Evolutionary conservation across 2,797 vertebrate species (phyloP), one percentile per base, ranked within the genome.

Genomic region (Neosilurus hyrtlii): DNA sequence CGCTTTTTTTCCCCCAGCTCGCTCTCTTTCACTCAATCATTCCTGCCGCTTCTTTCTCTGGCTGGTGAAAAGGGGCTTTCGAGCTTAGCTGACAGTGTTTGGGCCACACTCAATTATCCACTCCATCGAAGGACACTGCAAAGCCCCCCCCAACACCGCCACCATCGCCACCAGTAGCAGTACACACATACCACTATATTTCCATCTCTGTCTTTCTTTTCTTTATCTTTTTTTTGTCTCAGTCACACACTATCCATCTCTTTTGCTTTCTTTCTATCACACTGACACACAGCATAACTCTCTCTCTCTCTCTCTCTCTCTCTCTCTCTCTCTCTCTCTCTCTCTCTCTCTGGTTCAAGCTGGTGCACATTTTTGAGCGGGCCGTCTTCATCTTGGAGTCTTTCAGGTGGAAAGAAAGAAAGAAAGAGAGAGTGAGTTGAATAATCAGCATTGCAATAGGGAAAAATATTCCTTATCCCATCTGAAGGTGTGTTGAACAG

Each of bases 101-200:
- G 92, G 93, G 92, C 90, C 82, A 75, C 90, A 94, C 93, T 94
- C 94, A 94, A 95, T 94, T 94, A 95, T 92, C 92, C 91, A 94
- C 93, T 94, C 93, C 93, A 95, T 94, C 91, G 93, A 80, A 80
- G 80, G 65, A 74, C 76, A 70, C 68, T 89, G 88, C 57, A 85
- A 82, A 84, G 79, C 80, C 74, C 52, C 81, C 75, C 82, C 54
- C 85, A 88, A 79, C 88, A 87, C 85, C 85, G 83, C 84, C 85
- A 9, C 9, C 9, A 7, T 87, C 83, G 82, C 80, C 83, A 85
- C 80, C 83, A 49, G 12, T 67, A 83, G 79, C 72, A 62, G 79
- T 79, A 79, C 66, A 80, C 67, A 35, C 83, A 77, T 62, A 74
- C 61, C 72, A 6, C 18, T 73, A 65, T 75, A 16, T 56, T 35